phyloP scores from a whole-genome alignment of 2,797 vertebrate species.

The Galago senegalensis region DNA sequence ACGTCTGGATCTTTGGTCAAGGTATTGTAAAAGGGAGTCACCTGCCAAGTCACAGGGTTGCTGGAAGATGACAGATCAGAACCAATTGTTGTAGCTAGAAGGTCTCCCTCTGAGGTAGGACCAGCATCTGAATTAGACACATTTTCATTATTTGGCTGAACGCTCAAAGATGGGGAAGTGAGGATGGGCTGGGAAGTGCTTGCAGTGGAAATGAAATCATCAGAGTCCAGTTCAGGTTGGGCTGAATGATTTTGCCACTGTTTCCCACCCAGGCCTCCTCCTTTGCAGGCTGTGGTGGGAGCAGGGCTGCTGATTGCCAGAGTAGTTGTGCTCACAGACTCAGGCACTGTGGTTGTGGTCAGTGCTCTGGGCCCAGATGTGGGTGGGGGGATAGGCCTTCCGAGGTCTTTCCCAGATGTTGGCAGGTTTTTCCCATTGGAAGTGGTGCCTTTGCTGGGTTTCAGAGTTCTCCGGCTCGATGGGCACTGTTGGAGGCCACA shows the following conservation, averaged over 20 bases:
- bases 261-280: slow-evolving; percentile 68
- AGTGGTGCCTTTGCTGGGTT: slow-evolving; percentile 82
- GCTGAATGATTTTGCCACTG: slow-evolving; percentile 78
- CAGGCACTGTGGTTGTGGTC: slow-evolving; percentile 72
- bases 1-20: slow-evolving; percentile 89
- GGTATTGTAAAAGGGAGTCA: slow-evolving; percentile 91
- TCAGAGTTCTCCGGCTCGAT: slow-evolving; percentile 86
- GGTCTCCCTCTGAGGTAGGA: slow-evolving; percentile 80
- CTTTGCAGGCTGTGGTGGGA: slow-evolving; percentile 58
- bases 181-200: slow-evolving; percentile 76
- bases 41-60: slow-evolving; percentile 69
- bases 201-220: slow-evolving; percentile 63
- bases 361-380: slow-evolving; percentile 43
- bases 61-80: slow-evolving; percentile 69
- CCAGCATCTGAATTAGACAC: slow-evolving; percentile 35
- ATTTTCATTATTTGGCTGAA: slow-evolving; percentile 31
- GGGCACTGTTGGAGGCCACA: slow-evolving; percentile 96
- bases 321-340: slow-evolving; percentile 43
- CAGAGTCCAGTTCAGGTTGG: slow-evolving; percentile 66
- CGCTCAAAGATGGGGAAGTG: slow-evolving; percentile 63
- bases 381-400: slow-evolving; percentile 45
- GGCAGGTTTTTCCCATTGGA: slow-evolving; percentile 78
- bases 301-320: not conserved
- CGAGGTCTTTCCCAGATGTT: slow-evolving; percentile 64
- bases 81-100: slow-evolving; percentile 84